Conservation (phyloP, 2,888 invertebrate genomes). For the Xestia rhomboidea region DNA sequence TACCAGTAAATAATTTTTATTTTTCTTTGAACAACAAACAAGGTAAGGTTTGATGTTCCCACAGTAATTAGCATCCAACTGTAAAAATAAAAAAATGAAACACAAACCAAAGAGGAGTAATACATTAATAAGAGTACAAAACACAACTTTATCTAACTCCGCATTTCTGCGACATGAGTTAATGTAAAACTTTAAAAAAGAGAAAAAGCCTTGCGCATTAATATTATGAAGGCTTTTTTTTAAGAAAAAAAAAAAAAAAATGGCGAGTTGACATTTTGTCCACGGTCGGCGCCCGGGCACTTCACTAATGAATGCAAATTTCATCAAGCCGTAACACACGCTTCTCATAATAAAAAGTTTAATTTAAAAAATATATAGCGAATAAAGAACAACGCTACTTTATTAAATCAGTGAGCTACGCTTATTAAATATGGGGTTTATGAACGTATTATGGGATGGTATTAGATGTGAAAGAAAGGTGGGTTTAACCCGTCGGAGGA, state of each 20-base stretch:
- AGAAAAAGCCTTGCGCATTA: slow-evolving; percentile 63
- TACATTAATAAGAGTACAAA: slow-evolving; percentile 49
- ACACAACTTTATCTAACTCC: slow-evolving; percentile 55
- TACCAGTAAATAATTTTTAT: slow-evolving; percentile 4
- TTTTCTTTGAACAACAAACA: slow-evolving; percentile 3
- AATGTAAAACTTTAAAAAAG: slow-evolving; percentile 66
- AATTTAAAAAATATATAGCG: slow-evolving; percentile 73
- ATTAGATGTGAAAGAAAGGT: slow-evolving; percentile 28
- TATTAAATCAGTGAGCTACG: slow-evolving; percentile 71
- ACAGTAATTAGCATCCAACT: slow-evolving; percentile 38
- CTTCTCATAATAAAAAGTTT: slow-evolving; percentile 79
- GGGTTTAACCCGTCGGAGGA: slow-evolving; percentile 35
- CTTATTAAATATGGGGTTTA: slow-evolving; percentile 61
- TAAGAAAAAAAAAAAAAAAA: slow-evolving; percentile 53
- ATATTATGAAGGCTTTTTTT: slow-evolving; percentile 63
- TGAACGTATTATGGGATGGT: slow-evolving; percentile 42
- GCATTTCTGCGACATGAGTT: slow-evolving; percentile 54
- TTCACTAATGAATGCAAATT: slow-evolving; percentile 88
- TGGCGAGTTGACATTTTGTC: slow-evolving; percentile 69
- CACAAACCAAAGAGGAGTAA: slow-evolving; percentile 26
- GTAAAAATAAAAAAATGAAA: slow-evolving; percentile 18
- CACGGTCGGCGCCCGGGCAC: slow-evolving; percentile 70
- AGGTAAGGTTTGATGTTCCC: slow-evolving; percentile 25
- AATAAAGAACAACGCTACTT: slow-evolving; percentile 64
- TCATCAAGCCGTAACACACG: slow-evolving; percentile 82